Percentiles rank a stretch among this genome's conserved stretches.
phyloP scores from a whole-genome alignment of 1,140 invertebrate genomes.

The Ceratina calcarata region DNA sequence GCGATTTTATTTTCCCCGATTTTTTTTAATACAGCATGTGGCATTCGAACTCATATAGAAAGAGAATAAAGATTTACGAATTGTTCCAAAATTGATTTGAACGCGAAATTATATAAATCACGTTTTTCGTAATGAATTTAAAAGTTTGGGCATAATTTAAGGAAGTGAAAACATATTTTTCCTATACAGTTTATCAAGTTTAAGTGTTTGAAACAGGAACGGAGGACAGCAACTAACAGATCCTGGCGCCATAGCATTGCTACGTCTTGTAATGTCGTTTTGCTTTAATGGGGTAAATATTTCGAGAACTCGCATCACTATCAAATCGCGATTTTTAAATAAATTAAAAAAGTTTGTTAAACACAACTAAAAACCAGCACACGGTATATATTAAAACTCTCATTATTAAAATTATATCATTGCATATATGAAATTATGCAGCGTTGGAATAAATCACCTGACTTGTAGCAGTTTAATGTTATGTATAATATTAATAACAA shows the following conservation, averaged over 20 bases:
- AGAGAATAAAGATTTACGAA: slow-evolving; percentile 17
- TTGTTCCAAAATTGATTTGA: slow-evolving; percentile 15
- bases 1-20: slow-evolving; percentile 65
- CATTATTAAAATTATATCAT: slow-evolving; percentile 9
- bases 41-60: slow-evolving; percentile 52
- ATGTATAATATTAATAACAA: background rate
- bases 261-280: slow-evolving; percentile 79
- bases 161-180: slow-evolving; percentile 44
- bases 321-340: slow-evolving; percentile 45
- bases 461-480: slow-evolving; percentile 6
- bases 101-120: slow-evolving; percentile 29
- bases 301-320: slow-evolving; percentile 65
- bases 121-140: background rate
- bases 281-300: slow-evolving; percentile 81
- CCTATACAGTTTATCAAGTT: slow-evolving; percentile 69
- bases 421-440: slow-evolving; percentile 18
- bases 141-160: slow-evolving; percentile 36
- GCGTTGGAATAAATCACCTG: background rate
- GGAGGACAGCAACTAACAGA: slow-evolving; percentile 80
- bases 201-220: slow-evolving; percentile 79
- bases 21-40: slow-evolving; percentile 65
- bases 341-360: slow-evolving; percentile 18
- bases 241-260: slow-evolving; percentile 78
- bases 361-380: slow-evolving; percentile 40
- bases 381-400: slow-evolving; percentile 16